Conservation (phyloP, 2,797 vertebrate genomes). For the Artibeus lituratus region DNA sequence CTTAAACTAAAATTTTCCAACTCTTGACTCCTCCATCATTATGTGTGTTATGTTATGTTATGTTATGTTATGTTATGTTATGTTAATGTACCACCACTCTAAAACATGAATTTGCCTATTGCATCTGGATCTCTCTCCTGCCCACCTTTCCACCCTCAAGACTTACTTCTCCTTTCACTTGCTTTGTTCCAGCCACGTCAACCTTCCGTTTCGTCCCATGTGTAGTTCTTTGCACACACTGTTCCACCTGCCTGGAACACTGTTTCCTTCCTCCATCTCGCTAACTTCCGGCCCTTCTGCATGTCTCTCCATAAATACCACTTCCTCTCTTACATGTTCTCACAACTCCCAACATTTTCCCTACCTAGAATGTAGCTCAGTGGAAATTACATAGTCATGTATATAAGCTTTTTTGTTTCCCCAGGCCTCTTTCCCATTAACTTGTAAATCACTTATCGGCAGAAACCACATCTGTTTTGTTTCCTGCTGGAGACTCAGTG, state of each 20-base stretch:
- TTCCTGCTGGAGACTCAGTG: background rate
- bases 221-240: background rate
- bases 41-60: background rate
- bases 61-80: background rate
- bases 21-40: too few relatives aligned
- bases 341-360: background rate
- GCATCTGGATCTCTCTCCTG: background rate
- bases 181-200: background rate
- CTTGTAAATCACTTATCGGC: background rate
- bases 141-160: background rate
- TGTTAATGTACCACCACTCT: background rate
- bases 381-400: too few relatives aligned
- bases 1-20: too few relatives aligned
- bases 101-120: background rate
- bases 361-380: background rate
- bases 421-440: background rate
- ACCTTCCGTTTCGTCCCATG: background rate
- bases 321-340: background rate
- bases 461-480: background rate
- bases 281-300: background rate
- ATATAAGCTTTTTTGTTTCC: background rate
- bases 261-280: background rate
- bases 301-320: background rate
- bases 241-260: background rate
- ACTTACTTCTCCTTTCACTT: background rate